These are phyloP conservation scores for Burhinus oedicnemus DNA, from an alignment of 2,113 vertebrate genomes.

Conservation along the genomic window DNA sequence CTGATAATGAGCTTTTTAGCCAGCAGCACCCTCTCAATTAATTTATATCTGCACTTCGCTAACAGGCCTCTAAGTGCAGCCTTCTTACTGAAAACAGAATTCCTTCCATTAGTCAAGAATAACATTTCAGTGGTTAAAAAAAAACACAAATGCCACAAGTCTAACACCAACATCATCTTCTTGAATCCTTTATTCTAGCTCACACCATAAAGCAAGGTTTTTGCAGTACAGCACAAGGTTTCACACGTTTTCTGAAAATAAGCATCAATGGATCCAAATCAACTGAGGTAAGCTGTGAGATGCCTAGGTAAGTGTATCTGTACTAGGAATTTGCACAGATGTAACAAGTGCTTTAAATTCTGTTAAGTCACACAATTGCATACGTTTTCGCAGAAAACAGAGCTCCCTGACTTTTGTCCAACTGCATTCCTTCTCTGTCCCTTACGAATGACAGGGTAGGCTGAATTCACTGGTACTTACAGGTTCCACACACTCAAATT, in stretches of 20 bases:
- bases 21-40: background rate
- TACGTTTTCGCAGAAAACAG: background rate
- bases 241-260: background rate
- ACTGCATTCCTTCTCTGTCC: background rate
- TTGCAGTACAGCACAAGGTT: background rate
- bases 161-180: background rate
- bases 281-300: background rate
- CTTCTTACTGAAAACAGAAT: background rate
- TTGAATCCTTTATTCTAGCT: background rate
- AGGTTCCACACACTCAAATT: slow-evolving; percentile 98
- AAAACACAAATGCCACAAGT: background rate
- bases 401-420: background rate
- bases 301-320: background rate
- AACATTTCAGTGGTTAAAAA: background rate
- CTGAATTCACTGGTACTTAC: slow-evolving; percentile 78
- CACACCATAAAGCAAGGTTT: background rate
- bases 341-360: background rate
- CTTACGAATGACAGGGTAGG: background rate
- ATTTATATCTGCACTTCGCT: background rate
- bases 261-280: background rate
- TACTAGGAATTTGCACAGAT: background rate
- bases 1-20: background rate
- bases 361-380: background rate
- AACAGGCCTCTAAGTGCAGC: background rate
- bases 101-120: background rate